phyloP scores from a whole-genome alignment of 2,888 invertebrate genomes.

The Fragum sueziense region DNA sequence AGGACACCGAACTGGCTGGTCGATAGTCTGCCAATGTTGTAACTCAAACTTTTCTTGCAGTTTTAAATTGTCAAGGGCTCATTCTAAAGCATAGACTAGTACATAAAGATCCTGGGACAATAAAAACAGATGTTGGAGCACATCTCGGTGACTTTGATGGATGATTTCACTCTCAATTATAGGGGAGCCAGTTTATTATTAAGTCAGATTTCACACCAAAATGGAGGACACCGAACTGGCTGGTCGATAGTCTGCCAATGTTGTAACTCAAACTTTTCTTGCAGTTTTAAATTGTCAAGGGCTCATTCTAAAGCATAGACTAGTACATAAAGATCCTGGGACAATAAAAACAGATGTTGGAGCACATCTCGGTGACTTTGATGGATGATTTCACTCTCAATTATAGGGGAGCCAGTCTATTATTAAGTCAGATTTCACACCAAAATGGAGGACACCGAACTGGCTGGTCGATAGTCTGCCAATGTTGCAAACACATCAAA shows the following conservation, averaged over 20 bases:
- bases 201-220: neutral
- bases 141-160: neutral
- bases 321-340: neutral
- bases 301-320: too few relatives aligned
- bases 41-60: too few relatives aligned
- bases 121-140: neutral
- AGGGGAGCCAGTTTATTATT: neutral
- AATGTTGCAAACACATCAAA: neutral
- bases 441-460: neutral
- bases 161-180: neutral
- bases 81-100: too few relatives aligned
- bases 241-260: too few relatives aligned
- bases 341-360: neutral
- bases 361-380: conserved; percentile 1
- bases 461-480: neutral
- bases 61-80: too few relatives aligned
- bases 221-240: neutral
- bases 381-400: neutral
- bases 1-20: neutral
- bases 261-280: too few relatives aligned
- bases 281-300: too few relatives aligned
- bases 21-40: neutral
- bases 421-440: conserved; percentile 1
- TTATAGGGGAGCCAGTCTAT: conserved; percentile 6
- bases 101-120: neutral